Percentiles rank a stretch among this genome's conserved stretches.
Evolutionary conservation across 2,888 invertebrate species (phyloP).

Genomic region (Drosophila cognata): DNA sequence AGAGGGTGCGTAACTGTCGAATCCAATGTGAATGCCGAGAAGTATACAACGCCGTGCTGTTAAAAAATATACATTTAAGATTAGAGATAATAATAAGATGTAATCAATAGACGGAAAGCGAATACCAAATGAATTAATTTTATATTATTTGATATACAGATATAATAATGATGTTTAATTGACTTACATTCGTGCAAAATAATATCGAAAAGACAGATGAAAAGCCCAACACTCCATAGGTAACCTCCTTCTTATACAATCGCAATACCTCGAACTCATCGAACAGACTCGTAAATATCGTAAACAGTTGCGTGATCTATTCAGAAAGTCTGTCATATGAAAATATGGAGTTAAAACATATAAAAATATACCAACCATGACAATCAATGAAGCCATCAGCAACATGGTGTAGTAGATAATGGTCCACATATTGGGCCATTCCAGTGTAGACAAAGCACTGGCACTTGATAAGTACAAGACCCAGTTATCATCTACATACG

Average conservation of each 20-base stretch:
- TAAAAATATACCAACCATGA: constrained; percentile 88
- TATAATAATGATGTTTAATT: not conserved
- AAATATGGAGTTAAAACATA: not conserved
- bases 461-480: constrained; percentile 71
- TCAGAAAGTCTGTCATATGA: not conserved
- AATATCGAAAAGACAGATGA: constrained; percentile 64
- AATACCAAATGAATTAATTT: not conserved
- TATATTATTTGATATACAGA: not conserved
- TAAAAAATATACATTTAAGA: not conserved
- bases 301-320: constrained; percentile 76
- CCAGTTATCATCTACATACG: constrained; percentile 65
- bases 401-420: constrained; percentile 91
- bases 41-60: constrained; percentile 72
- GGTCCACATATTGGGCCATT: constrained; percentile 90
- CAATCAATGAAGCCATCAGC: constrained; percentile 89
- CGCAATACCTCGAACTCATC: constrained; percentile 81
- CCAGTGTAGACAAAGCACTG: constrained; percentile 66
- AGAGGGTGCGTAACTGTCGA: constrained; percentile 67
- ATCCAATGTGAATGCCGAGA: constrained; percentile 59
- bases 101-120: not conserved
- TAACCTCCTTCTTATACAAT: constrained; percentile 59
- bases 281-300: constrained; percentile 76
- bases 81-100: not conserved
- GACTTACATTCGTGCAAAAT: constrained; percentile 80
- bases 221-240: constrained; percentile 53